Evolutionary conservation across 2,888 invertebrate species (phyloP), one percentile per base, ranked within the genome.

Genomic region (Cremastobaeus sp.): DNA sequence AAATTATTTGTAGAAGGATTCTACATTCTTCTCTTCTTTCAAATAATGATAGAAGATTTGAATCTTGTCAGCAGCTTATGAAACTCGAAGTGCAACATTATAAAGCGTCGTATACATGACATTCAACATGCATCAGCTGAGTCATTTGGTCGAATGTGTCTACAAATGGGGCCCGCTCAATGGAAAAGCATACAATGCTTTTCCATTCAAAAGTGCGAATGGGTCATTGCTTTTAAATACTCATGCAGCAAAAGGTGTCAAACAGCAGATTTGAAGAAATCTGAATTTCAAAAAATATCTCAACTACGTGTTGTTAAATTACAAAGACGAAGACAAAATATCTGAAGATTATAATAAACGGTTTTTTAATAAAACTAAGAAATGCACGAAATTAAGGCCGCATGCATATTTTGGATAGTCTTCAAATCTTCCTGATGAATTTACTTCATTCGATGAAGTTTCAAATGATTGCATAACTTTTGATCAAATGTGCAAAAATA

Each of bases 131-230:
- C 69, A 74, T 28, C 57, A 52, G 18, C 14, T 64, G 6, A 3
- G 12, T 5, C 64, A 74, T 20, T 15, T 74, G 8, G 15, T 35
- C 0, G 30, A 48, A 15, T 69, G 65, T 52, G 68, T 57, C 28
- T 41, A 18, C 12, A 8, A 64, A 30, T 74, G 66, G 60, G 70
- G 66, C 8, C 66, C 60, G 6, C 37, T 32, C 9, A 11, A n/a
- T n/a, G n/a, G n/a, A n/a, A n/a, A n/a, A 3, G n/a, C 4, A 3
- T 3, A 32, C n/a, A 32, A 32, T 32, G n/a, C 48, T 1, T 55
- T 62, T 28, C 25, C 55, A 0, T 62, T 55, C 41, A 55, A 32
- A 32, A 32, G 11, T 32, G 45, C 43, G 0, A 60, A 64, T 43
- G 54, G 54, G 21, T 9, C 12, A 17, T 48, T 45, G 9, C n/a